Conservation (phyloP, 1,140 invertebrate genomes). For the Aphelinus atriplicis region DNA sequence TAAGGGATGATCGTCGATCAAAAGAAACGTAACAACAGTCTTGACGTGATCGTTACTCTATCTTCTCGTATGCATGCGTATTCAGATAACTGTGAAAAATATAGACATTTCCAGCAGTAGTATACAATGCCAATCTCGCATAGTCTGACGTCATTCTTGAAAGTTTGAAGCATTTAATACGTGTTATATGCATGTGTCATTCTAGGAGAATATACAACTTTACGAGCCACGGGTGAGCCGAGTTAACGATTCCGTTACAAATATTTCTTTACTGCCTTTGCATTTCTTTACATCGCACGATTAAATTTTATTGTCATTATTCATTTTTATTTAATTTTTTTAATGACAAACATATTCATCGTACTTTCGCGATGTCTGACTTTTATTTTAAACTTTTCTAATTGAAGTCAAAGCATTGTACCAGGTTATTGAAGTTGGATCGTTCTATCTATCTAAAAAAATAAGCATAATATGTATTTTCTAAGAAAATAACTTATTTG, state of each 20-base stretch:
- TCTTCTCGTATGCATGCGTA: conserved; percentile 26
- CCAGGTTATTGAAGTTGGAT: conserved; percentile 32
- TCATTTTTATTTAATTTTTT: neutral
- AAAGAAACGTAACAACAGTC: conserved; percentile 30
- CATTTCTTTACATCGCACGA: conserved; percentile 31
- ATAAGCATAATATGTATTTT: conserved; percentile 37
- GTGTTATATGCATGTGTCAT: conserved; percentile 32
- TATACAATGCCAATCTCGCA: neutral
- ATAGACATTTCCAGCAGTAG: conserved; percentile 25
- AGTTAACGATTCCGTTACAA: conserved; percentile 30
- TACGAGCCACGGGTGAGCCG: conserved; percentile 29
- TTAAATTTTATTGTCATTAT: conserved; percentile 9
- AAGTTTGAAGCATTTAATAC: conserved; percentile 27
- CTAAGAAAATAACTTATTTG: conserved; percentile 21
- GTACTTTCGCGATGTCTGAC: no score
- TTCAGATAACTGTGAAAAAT: conserved; percentile 36
- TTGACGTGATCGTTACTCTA: conserved; percentile 26
- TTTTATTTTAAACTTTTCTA: conserved; percentile 18
- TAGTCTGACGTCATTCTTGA: conserved; percentile 20
- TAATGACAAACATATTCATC: neutral
- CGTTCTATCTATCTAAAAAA: conserved; percentile 28
- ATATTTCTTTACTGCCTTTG: conserved; percentile 38
- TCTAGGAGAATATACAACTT: conserved; percentile 29
- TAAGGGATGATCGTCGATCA: conserved; percentile 20
- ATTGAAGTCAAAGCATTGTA: conserved; percentile 35